Percentiles rank a stretch among this genome's conserved stretches.
Evolutionary conservation across 2,113 vertebrate genomes (phyloP).

Genomic region (Chascanopsetta lugubris): DNA sequence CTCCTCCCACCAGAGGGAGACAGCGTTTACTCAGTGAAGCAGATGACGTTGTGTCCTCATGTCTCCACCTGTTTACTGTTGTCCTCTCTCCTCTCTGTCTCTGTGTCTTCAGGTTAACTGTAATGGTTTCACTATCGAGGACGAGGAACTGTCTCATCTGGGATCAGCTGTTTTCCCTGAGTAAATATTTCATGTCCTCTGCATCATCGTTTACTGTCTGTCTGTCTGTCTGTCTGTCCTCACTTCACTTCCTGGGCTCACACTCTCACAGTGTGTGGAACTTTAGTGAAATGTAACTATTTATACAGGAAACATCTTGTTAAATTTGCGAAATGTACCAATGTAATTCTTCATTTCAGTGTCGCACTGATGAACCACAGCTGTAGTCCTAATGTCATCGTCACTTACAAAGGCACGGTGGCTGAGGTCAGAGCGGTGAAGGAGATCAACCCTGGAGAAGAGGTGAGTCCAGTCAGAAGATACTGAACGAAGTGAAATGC

Average conservation of each 20-base stretch:
- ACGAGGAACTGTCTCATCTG: conserved; percentile 97
- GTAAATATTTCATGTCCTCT: conserved; percentile 78
- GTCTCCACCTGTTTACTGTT: conserved; percentile 5
- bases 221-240: too few species aligned
- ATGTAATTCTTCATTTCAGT: conserved; percentile 74
- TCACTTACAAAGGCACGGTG: conserved; percentile 93
- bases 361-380: conserved; percentile 99
- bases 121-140: conserved; percentile 98
- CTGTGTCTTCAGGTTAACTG: conserved; percentile 89
- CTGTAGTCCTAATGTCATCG: conserved; percentile 96
- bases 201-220: neutral
- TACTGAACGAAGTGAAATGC: neutral
- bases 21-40: too few species aligned
- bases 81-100: neutral
- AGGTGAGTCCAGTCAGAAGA: conserved; percentile 80
- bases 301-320: too few species aligned
- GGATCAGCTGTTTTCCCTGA: conserved; percentile 98
- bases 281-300: too few species aligned
- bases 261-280: too few species aligned
- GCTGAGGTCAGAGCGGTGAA: conserved; percentile 93
- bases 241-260: too few species aligned
- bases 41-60: conserved; percentile 4
- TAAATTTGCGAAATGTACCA: too few species aligned
- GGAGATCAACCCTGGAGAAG: conserved; percentile 91
- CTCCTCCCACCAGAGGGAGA: too few species aligned